Evolutionary conservation across 1,140 invertebrate genomes (phyloP), one percentile per base, ranked within the genome.

Genomic region (Drosophila eugracilis): DNA sequence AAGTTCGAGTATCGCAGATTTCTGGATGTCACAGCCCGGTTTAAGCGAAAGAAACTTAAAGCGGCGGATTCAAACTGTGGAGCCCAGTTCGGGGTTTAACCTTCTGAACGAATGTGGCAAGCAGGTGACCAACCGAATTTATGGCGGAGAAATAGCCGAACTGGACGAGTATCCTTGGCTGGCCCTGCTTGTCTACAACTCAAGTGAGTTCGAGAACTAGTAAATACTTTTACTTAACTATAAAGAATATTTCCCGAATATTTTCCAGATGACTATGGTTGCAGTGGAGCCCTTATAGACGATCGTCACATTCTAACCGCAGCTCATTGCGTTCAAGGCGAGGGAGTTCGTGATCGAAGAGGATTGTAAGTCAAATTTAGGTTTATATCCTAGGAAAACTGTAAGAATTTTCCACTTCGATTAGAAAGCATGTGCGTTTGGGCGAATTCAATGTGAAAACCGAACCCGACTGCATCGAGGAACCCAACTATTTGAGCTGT

Each of bases 301-400:
- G 91, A 92, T 26, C 91, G 92, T 53, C 94, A 94, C 55, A 92
- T 94, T 7, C 74, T 94, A 12, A 98, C 97, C 0, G 97, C 97
- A 0, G 96, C 96, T 0, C 97, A 98, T 89, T 98, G 97, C 76
- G 92, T 98, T 1, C 94, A 94, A 71, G 94, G 94, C 24, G 83
- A 62, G 91, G 72, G 79, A 10, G 84, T 91, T 10, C 71, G 89
- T 1, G 72, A 89, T 21, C 75, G 85, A 1, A 55, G 66, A 7
- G 90, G 90, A 54, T 36, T 91, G 90, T 91, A 67, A 81, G 90
- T 71, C 5, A 12, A 12, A 12, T 12, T 5, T 32, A 12, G 3
- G 10, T 32, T 32, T 37, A 22, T 24, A n/a, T 24, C 9, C 32
- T 6, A 0, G 4, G 2, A 19, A 17, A 14, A 10, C 24, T 10